Conservation (phyloP, 2,888 invertebrate genomes). For the Dyspetes luteomarginatus region DNA sequence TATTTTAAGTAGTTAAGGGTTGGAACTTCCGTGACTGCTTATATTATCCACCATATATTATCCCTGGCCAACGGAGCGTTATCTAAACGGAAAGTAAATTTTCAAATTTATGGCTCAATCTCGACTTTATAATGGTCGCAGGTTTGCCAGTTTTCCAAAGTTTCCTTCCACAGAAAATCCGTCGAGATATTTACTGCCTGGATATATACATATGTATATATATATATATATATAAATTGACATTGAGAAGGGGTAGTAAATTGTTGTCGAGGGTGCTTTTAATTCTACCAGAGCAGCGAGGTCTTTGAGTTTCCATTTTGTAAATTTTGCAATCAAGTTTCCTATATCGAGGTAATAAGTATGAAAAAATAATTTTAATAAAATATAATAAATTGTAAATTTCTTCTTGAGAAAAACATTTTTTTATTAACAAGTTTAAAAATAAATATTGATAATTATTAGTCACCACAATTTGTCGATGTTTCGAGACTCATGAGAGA, state of each 20-base stretch:
- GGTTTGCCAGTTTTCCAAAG: constrained; percentile 64
- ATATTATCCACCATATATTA: constrained; percentile 19
- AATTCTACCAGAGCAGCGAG: not conserved
- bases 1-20: constrained; percentile 16
- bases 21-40: not conserved
- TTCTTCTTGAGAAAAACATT: too few species aligned
- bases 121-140: constrained; percentile 74
- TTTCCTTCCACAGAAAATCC: constrained; percentile 53
- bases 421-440: not conserved
- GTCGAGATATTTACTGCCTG: constrained; percentile 33
- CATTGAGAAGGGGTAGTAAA: constrained; percentile 52
- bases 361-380: not conserved
- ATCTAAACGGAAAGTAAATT: constrained; percentile 73
- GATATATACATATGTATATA: not conserved
- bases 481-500: not conserved
- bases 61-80: constrained; percentile 63
- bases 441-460: not conserved
- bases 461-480: not conserved
- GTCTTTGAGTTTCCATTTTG: not conserved
- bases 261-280: constrained; percentile 21
- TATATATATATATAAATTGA: constrained; percentile 1
- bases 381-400: too few species aligned
- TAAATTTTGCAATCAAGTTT: not conserved
- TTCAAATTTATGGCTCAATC: constrained; percentile 78
- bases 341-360: not conserved